Evolutionary conservation across 2,797 vertebrate species (phyloP).

Genomic region (Onychomys leucogaster): DNA sequence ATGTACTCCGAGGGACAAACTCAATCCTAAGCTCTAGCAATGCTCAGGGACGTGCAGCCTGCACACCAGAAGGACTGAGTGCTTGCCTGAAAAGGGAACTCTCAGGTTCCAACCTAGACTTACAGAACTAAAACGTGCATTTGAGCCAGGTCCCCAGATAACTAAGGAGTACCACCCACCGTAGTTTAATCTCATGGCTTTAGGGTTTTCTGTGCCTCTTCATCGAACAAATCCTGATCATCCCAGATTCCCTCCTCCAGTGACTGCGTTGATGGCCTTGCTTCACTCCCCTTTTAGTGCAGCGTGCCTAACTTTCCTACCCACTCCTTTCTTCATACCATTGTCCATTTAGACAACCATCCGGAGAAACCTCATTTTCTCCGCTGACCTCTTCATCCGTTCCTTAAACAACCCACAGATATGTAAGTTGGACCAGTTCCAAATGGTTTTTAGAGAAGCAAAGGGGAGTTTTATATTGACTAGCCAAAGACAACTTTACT

Average conservation of each 20-base stretch:
- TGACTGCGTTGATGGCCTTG: conserved; percentile 5
- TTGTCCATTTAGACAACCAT: conserved; percentile 72
- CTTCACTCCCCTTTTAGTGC: conserved; percentile 20
- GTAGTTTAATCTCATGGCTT: background rate
- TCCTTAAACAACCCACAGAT: conserved; percentile 80
- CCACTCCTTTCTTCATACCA: conserved; percentile 44
- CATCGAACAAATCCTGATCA: background rate
- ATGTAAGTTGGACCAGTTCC: conserved; percentile 77
- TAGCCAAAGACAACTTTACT: conserved; percentile 82
- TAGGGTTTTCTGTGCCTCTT: background rate
- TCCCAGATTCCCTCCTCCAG: conserved; percentile 65
- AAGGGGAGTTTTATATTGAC: conserved; percentile 81
- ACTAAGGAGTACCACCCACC: background rate
- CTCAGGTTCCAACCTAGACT: background rate
- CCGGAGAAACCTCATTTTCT: conserved; percentile 74
- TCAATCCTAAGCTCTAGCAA: background rate
- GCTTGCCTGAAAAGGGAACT: background rate
- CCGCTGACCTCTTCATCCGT: conserved; percentile 75
- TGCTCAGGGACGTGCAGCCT: background rate
- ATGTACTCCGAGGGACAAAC: background rate
- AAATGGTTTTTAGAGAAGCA: conserved; percentile 80
- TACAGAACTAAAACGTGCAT: background rate
- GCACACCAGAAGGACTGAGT: background rate
- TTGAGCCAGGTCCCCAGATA: background rate
- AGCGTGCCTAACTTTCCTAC: background rate